Evolutionary conservation across 2,888 invertebrate genomes (phyloP), one percentile per base, ranked within the genome.

Genomic region (Erannis defoliaria): DNA sequence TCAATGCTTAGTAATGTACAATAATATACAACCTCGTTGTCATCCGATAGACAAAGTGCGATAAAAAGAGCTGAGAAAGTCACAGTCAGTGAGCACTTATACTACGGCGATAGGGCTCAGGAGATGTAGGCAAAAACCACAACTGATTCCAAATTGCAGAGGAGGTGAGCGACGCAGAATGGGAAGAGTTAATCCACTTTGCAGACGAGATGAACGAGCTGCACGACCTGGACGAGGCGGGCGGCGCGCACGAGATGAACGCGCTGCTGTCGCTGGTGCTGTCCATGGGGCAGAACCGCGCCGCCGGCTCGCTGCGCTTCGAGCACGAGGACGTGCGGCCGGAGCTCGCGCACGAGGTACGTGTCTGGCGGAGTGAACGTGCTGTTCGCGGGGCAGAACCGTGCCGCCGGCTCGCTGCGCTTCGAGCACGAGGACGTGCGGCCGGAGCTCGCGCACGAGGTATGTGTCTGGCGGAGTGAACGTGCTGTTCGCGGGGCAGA

Each of bases 191-290:
- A 46, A 46, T 49, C 18, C 50, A 38, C 29, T 21, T 35, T 50
- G 14, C 29, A 48, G 45, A 38, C n/a, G 10, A 87, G 42, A 78
- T 87, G 54, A 84, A 87, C 72, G 82, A 78, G 9, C 76, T 91
- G 18, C 88, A 88, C 77, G 86, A 88, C 71, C 74, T 88, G 72
- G 88, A 90, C 69, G 73, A 74, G 40, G 80, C 80, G 43, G 85
- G 78, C 55, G 93, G 93, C 9, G 89, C 86, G 10, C 85, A 85
- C 70, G 93, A 93, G 79, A 92, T 93, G 91, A 93, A 93, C 78
- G 92, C 93, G 5, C 82, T 93, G 12, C 82, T 93, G 16, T 87
- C 87, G 63, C 85, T 92, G 26, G 90, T 93, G 68, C 85, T 93
- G 38, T 88, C 85, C 73, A 90, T 90, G 90, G 90, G 90, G 9